These are phyloP conservation scores for Syritta pipiens DNA, from an alignment of 2,888 invertebrate genomes.

Conservation along the genomic window DNA sequence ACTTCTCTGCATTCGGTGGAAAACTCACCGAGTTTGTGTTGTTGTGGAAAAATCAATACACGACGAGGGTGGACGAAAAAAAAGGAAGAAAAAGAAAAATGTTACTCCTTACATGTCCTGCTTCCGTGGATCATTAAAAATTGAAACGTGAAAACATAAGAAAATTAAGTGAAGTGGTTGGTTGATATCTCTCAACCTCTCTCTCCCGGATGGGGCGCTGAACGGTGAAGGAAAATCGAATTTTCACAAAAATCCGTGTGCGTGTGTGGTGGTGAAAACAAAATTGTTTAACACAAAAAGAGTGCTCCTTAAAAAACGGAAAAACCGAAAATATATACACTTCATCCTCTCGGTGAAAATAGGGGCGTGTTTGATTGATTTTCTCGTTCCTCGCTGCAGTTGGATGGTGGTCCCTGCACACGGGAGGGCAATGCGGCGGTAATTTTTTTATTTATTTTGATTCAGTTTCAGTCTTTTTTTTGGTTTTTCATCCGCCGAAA, in stretches of 20 bases:
- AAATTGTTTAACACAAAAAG: neutral
- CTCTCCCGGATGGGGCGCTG: neutral
- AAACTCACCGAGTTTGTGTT: neutral
- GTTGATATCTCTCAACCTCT: neutral
- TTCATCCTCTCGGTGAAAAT: neutral
- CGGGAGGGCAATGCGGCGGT: too few relatives aligned
- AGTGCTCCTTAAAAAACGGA: neutral
- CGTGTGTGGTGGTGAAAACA: neutral
- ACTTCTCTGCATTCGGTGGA: constrained; percentile 5
- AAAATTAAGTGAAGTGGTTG: constrained; percentile 43
- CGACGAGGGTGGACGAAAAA: constrained; percentile 13
- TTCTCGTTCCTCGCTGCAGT: neutral
- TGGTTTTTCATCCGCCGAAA: neutral
- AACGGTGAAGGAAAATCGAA: constrained; percentile 33
- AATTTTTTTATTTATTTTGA: too few relatives aligned
- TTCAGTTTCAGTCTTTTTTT: too few relatives aligned
- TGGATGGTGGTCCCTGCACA: too few relatives aligned
- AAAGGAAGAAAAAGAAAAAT: constrained; percentile 8
- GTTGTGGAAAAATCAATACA: constrained; percentile 65
- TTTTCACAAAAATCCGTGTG: constrained; percentile 3
- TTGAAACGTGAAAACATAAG: constrained; percentile 13
- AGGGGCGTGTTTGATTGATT: constrained; percentile 53
- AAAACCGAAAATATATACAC: constrained; percentile 2
- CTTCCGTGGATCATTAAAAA: constrained; percentile 47
- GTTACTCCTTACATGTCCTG: constrained; percentile 14